These are phyloP conservation scores for Drosophila antonietae DNA, from an alignment of 2,888 invertebrate genomes.

Conservation along the genomic window DNA sequence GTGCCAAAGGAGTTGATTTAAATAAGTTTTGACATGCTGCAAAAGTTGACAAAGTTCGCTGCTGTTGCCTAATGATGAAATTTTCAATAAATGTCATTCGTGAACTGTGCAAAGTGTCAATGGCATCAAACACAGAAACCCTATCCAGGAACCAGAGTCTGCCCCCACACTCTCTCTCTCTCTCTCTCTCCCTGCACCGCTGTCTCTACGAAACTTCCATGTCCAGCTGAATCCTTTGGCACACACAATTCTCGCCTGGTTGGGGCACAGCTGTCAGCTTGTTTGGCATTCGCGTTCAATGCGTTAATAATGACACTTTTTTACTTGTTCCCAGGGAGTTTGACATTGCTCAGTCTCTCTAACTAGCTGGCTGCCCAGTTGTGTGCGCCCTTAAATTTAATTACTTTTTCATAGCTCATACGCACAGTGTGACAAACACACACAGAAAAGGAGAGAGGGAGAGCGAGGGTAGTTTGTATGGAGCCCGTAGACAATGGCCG, in stretches of 20 bases:
- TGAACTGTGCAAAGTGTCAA: constrained; percentile 70
- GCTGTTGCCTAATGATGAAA: constrained; percentile 65
- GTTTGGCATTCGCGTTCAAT: constrained; percentile 66
- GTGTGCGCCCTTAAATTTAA: constrained; percentile 79
- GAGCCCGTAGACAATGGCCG: constrained; percentile 52
- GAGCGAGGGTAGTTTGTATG: background rate
- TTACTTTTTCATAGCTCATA: constrained; percentile 83
- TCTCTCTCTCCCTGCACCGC: background rate
- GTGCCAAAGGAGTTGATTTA: constrained; percentile 67
- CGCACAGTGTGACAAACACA: constrained; percentile 57
- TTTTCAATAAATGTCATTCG: constrained; percentile 78
- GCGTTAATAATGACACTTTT: constrained; percentile 81
- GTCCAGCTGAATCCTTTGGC: constrained; percentile 14
- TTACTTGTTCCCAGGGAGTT: constrained; percentile 16
- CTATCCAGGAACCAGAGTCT: constrained; percentile 32
- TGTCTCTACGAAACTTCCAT: background rate
- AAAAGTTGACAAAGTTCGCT: constrained; percentile 61
- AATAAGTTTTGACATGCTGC: constrained; percentile 69
- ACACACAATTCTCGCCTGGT: constrained; percentile 15
- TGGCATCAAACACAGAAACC: constrained; percentile 41
- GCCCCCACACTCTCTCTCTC: background rate
- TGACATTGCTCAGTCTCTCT: constrained; percentile 24
- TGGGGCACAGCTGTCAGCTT: constrained; percentile 70
- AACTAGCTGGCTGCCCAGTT: constrained; percentile 54
- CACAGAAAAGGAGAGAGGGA: background rate